Evolutionary conservation across 2,888 invertebrate species (phyloP).

Genomic region (Chironomus tentans): DNA sequence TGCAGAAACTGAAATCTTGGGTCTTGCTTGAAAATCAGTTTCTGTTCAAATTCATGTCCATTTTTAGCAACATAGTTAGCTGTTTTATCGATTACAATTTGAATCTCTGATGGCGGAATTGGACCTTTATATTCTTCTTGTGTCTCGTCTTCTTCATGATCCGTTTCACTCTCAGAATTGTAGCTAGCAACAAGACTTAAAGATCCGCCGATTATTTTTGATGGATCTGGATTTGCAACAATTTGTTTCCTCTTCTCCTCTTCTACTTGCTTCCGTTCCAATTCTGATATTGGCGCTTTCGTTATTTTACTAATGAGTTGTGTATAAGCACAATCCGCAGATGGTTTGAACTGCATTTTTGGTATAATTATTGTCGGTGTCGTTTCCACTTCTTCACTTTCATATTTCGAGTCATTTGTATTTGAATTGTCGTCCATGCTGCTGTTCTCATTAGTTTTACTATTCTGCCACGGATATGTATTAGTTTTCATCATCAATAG

Average conservation of each 20-base stretch:
- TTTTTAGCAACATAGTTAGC: slow-evolving; percentile 93
- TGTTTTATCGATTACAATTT: slow-evolving; percentile 90
- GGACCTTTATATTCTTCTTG: slow-evolving; percentile 31
- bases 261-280: slow-evolving; percentile 18
- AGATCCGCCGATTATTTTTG: slow-evolving; percentile 35
- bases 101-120: slow-evolving; percentile 70
- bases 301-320: slow-evolving; percentile 80
- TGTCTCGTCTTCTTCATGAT: slow-evolving; percentile 34
- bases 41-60: slow-evolving; percentile 86
- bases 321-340: slow-evolving; percentile 79
- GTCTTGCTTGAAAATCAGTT: slow-evolving; percentile 74
- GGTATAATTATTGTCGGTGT: slow-evolving; percentile 41
- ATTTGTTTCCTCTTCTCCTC: background rate
- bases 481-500: slow-evolving; percentile 59
- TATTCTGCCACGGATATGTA: slow-evolving; percentile 33
- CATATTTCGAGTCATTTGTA: background rate
- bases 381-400: background rate
- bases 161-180: slow-evolving; percentile 42
- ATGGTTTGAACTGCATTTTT: slow-evolving; percentile 66
- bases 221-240: background rate
- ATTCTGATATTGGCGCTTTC: slow-evolving; percentile 45
- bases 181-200: slow-evolving; percentile 50
- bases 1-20: slow-evolving; percentile 81
- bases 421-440: slow-evolving; percentile 18
- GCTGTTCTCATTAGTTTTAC: slow-evolving; percentile 28